Conservation (phyloP, 1,140 invertebrate species). For the Meloidogyne floridensis region DNA sequence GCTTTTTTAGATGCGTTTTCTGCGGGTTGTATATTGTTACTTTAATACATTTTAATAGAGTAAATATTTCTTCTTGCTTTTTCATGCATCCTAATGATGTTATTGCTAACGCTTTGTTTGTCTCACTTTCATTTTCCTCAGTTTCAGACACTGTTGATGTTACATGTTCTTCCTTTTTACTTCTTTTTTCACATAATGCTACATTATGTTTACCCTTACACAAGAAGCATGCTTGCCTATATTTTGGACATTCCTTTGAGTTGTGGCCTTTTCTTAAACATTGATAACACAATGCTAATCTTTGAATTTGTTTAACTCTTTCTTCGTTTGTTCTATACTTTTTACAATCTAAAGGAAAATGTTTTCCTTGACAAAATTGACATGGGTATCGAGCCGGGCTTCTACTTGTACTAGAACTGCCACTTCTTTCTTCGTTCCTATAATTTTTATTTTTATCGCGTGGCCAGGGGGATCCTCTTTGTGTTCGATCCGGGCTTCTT, state of each 20-base stretch:
- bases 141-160: no score
- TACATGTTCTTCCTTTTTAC: no score
- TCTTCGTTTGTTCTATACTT: background rate
- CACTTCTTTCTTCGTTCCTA: background rate
- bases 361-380: background rate
- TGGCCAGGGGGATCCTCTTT: background rate
- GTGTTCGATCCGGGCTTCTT: no score
- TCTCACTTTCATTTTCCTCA: background rate
- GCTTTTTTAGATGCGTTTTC: background rate
- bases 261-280: background rate
- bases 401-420: background rate
- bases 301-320: background rate
- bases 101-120: background rate
- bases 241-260: background rate
- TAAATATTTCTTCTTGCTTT: background rate
- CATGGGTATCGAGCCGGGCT: constrained; percentile 12
- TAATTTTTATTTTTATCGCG: background rate
- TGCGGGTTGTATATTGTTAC: background rate
- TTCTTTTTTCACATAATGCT: no score
- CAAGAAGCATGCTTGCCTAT: no score
- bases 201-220: no score
- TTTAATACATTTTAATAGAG: background rate
- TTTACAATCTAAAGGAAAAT: background rate
- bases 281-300: background rate
- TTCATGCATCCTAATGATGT: background rate